Percentiles rank a stretch among this genome's conserved stretches.
Conservation (phyloP, 2,797 vertebrate species). For the Merluccius polli region DNA sequence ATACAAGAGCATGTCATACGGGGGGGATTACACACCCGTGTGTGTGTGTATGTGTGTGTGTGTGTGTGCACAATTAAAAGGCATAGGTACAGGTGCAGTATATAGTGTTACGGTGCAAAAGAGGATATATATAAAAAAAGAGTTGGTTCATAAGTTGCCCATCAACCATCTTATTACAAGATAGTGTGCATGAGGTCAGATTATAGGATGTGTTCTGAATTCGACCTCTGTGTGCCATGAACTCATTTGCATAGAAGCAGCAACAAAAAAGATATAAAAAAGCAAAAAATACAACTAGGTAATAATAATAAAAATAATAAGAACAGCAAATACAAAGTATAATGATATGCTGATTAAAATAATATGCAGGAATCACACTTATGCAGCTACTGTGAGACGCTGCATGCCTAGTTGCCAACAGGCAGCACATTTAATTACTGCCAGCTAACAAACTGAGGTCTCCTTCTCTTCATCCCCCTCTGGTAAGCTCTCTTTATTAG, state of each 20-base stretch:
- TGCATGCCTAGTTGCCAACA: not conserved
- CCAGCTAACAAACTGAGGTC: not conserved
- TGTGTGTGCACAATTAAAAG: not conserved
- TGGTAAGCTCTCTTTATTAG: not conserved
- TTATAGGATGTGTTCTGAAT: conserved; percentile 13
- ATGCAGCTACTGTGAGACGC: not conserved
- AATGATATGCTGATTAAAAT: not conserved
- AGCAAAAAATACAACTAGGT: too few species aligned
- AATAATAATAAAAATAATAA: not conserved
- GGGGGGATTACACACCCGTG: not conserved
- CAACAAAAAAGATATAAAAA: not conserved
- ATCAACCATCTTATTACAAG: conserved; percentile 33
- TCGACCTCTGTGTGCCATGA: not conserved
- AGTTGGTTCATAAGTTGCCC: conserved; percentile 38
- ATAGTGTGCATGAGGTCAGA: conserved; percentile 18
- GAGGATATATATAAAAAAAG: conserved; percentile 23
- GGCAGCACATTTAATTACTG: not conserved
- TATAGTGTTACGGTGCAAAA: conserved; percentile 37
- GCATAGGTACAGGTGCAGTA: conserved; percentile 1
- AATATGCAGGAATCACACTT: not conserved
- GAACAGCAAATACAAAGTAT: not conserved
- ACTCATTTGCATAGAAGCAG: not conserved
- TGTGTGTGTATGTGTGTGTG: not conserved
- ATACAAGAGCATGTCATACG: not conserved
- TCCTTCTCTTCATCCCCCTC: not conserved